Base-by-base conservation (phyloP, 2,797 vertebrate species). In the Notolabrus celidotus region DNA sequence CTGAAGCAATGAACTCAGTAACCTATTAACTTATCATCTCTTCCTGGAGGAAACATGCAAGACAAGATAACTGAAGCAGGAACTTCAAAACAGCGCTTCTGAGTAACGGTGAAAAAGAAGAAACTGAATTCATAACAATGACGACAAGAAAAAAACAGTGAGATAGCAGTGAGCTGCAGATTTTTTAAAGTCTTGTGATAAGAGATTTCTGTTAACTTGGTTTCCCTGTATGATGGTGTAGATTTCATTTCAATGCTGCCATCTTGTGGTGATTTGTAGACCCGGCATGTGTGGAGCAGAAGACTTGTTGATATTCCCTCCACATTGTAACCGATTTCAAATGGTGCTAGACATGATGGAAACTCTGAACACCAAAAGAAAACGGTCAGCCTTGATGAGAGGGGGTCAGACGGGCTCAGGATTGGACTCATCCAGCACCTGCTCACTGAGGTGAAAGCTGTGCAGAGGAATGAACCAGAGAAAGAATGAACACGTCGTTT, bases 291-390 rank as follows among this genome's bases (percentile, higher is more conserved):
- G 38, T n/a, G 53, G 19, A 3, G 31, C 4, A 15, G 22, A 62
- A 16, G 10, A 54, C 33, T 5, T 12, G 89, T 23, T n/a, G 93
- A 86, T 22, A 60, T 64, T 96, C 94, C 95, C 96, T 96, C 84
- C 90, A 95, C 96, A 96, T 95, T 96, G 96, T 98, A 98, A 98
- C 97, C 96, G 97, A 98, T 98, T 98, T 98, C 97, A 97, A 97
- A 97, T 98, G 97, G 97, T 98, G 97, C 97, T 98, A 98, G 97
- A 98, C 95, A 95, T 92, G 95, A 92, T 94, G 94, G 89, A 92
- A 94, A 97, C 97, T 98, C 97, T 96, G 93, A 98, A 96, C 97
- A 98, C 97, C 97, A 98, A 93, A 96, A 89, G 97, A 98, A 98
- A 98, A 96, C 96, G 95, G 97, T 98, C 95, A 98, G 94, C 96